These are phyloP conservation scores for Oligia strigilis DNA, from an alignment of 2,888 invertebrate species.

Conservation along the genomic window DNA sequence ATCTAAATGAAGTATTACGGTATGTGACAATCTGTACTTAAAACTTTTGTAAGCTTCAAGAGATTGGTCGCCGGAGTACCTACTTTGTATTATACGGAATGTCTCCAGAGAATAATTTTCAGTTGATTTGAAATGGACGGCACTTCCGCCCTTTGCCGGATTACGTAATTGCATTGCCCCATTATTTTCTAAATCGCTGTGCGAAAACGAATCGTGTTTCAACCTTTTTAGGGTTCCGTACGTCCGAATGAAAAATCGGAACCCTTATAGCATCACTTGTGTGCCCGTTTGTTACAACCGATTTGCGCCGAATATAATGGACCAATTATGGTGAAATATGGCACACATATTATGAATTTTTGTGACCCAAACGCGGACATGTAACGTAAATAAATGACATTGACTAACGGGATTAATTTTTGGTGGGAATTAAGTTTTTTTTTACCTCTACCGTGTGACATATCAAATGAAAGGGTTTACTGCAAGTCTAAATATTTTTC, in stretches of 20 bases:
- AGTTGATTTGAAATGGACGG: slow-evolving; percentile 53
- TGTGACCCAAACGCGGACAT: neutral
- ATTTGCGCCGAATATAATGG: neutral
- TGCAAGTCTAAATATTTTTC: neutral
- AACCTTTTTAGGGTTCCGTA: neutral
- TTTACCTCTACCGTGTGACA: neutral
- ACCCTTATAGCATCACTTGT: neutral
- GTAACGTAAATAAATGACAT: neutral
- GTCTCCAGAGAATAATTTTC: slow-evolving; percentile 37
- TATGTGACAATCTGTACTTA: slow-evolving; percentile 50
- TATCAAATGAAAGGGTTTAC: too few species aligned
- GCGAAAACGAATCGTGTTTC: neutral
- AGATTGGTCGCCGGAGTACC: slow-evolving; percentile 39
- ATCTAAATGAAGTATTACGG: slow-evolving; percentile 53
- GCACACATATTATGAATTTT: neutral
- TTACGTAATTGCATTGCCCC: slow-evolving; percentile 38
- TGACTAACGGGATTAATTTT: neutral
- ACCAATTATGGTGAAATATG: neutral
- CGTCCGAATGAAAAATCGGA: neutral
- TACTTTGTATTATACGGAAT: slow-evolving; percentile 21
- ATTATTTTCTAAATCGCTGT: slow-evolving; percentile 33
- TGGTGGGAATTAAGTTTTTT: neutral
- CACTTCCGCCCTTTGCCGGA: slow-evolving; percentile 23
- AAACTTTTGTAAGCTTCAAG: slow-evolving; percentile 49
- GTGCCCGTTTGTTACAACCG: neutral